phyloP scores from a whole-genome alignment of 2,888 invertebrate species.

The Oscheius sp. region DNA sequence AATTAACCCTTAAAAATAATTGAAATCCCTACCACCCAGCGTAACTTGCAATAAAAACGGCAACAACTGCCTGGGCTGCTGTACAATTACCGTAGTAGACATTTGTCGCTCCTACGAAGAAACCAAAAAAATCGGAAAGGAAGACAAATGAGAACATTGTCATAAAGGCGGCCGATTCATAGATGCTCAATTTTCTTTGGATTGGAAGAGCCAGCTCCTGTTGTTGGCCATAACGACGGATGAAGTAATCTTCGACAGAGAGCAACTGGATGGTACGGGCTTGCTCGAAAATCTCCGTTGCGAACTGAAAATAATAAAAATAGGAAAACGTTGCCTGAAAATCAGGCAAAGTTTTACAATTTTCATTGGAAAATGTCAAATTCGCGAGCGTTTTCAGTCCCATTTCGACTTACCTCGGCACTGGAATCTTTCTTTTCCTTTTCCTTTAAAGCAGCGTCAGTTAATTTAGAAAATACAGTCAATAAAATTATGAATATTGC shows the following conservation, averaged over 20 bases:
- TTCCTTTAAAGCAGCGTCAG: conserved; percentile 39
- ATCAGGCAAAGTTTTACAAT: too few species aligned
- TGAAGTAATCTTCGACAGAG: conserved; percentile 73
- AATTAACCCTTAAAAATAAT: not conserved
- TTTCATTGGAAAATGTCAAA: too few species aligned
- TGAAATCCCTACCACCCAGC: conserved; percentile 26
- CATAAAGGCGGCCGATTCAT: conserved; percentile 22
- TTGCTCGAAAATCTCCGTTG: conserved; percentile 75
- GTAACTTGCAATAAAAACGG: conserved; percentile 26
- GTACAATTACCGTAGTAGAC: conserved; percentile 30
- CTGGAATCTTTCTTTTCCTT: conserved; percentile 46
- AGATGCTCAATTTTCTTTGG: conserved; percentile 36
- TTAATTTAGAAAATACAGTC: conserved; percentile 39
- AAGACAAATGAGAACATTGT: conserved; percentile 29
- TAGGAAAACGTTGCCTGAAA: too few species aligned
- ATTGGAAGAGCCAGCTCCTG: conserved; percentile 42
- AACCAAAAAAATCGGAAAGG: conserved; percentile 35
- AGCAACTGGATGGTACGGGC: conserved; percentile 74
- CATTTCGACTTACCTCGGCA: conserved; percentile 15
- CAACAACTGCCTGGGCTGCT: conserved; percentile 20
- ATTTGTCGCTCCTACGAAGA: conserved; percentile 24
- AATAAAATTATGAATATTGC: conserved; percentile 20
- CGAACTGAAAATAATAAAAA: conserved; percentile 66
- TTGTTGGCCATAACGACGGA: conserved; percentile 64
- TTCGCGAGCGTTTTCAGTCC: too few species aligned